phyloP scores from a whole-genome alignment of 2,797 vertebrate species.

The Odontamblyopus rebecca region DNA sequence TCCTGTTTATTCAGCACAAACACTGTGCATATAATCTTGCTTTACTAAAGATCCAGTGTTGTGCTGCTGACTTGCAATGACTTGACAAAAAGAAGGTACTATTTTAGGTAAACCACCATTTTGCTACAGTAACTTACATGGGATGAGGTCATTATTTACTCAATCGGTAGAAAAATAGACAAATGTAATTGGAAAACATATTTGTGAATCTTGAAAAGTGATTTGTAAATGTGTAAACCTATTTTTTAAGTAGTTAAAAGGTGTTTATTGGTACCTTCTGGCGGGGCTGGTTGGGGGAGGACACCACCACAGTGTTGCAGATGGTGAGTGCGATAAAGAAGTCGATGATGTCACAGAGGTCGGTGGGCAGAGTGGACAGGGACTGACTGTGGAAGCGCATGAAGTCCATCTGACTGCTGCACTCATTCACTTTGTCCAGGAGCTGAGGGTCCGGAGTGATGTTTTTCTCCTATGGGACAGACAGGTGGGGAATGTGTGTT shows the following conservation, averaged over 20 bases:
- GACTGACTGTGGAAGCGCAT: constrained; percentile 82
- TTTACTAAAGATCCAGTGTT: not conserved
- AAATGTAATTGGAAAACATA: not conserved
- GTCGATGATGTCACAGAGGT: constrained; percentile 89
- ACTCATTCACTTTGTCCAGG: constrained; percentile 91
- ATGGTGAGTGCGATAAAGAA: constrained; percentile 96
- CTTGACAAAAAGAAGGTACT: not conserved
- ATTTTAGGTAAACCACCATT: constrained; percentile 4
- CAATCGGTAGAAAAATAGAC: not conserved
- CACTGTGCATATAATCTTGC: not conserved
- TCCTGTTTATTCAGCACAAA: not conserved
- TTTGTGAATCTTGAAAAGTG: not conserved
- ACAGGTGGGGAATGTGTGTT: constrained; percentile 16
- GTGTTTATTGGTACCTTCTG: constrained; percentile 82
- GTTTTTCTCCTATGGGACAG: constrained; percentile 87
- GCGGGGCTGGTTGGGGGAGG: constrained; percentile 91
- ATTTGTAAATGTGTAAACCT: not conserved
- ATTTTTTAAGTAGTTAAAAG: not conserved
- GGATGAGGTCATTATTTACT: not conserved
- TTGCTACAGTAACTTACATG: not conserved
- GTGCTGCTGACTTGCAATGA: constrained; percentile 1
- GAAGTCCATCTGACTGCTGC: constrained; percentile 84
- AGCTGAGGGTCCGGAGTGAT: constrained; percentile 93
- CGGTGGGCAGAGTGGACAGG: constrained; percentile 84
- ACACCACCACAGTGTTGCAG: constrained; percentile 97